phyloP scores from a whole-genome alignment of 2,888 invertebrate genomes.

The Apotomis turbidana region DNA sequence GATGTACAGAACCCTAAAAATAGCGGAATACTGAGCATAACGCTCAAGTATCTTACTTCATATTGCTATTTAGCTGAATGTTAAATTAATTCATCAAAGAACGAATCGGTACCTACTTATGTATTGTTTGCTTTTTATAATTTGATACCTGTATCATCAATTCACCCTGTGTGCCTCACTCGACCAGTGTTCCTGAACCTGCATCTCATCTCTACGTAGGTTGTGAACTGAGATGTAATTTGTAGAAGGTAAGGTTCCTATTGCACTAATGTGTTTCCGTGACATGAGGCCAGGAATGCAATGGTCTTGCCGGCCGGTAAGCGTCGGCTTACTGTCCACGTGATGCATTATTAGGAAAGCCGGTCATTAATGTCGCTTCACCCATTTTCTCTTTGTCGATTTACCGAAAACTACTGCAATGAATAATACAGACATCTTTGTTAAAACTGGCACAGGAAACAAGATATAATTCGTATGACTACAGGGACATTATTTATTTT shows the following conservation, averaged over 20 bases:
- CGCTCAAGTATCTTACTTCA: too few species aligned
- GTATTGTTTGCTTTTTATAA: too few species aligned
- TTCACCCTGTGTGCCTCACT: neutral
- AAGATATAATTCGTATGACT: too few species aligned
- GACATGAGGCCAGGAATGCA: neutral
- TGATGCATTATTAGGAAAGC: conserved; percentile 15
- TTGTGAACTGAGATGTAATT: neutral
- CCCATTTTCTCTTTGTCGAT: neutral
- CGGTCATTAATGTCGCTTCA: conserved; percentile 8
- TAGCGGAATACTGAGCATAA: too few species aligned
- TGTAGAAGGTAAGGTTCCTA: neutral
- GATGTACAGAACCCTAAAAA: too few species aligned
- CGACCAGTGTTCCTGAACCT: neutral
- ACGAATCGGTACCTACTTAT: too few species aligned
- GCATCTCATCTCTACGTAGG: neutral
- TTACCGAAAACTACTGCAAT: neutral
- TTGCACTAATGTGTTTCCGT: neutral
- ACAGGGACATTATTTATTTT: too few species aligned
- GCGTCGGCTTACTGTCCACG: conserved; percentile 8
- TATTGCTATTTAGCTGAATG: too few species aligned
- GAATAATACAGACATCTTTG: too few species aligned
- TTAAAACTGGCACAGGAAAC: too few species aligned
- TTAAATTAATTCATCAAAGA: too few species aligned
- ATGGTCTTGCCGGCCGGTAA: neutral
- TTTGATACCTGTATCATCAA: too few species aligned